A percentile compares a stretch with the other conserved stretches of the same genome.
phyloP scores from a whole-genome alignment of 2,113 vertebrate species.

The Butastur rufipennis region DNA sequence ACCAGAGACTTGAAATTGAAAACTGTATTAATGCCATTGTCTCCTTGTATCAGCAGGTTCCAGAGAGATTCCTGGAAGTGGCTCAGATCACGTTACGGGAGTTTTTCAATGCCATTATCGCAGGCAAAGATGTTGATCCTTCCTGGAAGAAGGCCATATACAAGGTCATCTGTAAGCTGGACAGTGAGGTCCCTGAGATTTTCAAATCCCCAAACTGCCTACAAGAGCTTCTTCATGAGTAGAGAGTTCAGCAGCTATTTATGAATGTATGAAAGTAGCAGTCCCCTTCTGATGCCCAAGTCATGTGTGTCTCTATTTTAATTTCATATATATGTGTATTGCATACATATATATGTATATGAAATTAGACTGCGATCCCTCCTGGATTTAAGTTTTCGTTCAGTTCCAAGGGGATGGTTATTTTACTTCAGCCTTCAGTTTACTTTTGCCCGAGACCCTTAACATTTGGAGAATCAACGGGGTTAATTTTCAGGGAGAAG shows the following conservation, averaged over 20 bases:
- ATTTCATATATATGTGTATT: slow-evolving; percentile 72
- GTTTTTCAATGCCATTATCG: slow-evolving; percentile 99
- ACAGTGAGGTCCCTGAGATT: slow-evolving; percentile 97
- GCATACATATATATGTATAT: slow-evolving; percentile 71
- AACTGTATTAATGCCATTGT: slow-evolving; percentile 87
- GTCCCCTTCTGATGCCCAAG: slow-evolving; percentile 73
- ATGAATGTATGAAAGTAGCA: slow-evolving; percentile 82
- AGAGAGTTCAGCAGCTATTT: slow-evolving; percentile 82
- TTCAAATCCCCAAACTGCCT: slow-evolving; percentile 99
- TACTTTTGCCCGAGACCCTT: slow-evolving; percentile 79
- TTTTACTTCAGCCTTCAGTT: slow-evolving; percentile 78
- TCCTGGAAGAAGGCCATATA: slow-evolving; percentile 99
- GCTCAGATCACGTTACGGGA: slow-evolving; percentile 98
- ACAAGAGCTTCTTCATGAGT: slow-evolving; percentile 98
- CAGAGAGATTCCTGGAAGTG: slow-evolving; percentile 98
- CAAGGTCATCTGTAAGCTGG: slow-evolving; percentile 99
- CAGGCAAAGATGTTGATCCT: slow-evolving; percentile 98
- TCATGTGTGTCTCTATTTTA: slow-evolving; percentile 73
- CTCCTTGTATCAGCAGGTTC: slow-evolving; percentile 89
- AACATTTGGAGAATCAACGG: slow-evolving; percentile 73
- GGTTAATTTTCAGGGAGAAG: slow-evolving; percentile 80
- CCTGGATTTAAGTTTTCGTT: slow-evolving; percentile 58
- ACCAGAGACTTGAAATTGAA: slow-evolving; percentile 84
- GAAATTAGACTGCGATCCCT: slow-evolving; percentile 71
- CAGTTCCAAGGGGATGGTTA: slow-evolving; percentile 70